These are phyloP conservation scores for Albula goreensis DNA, from an alignment of 2,113 vertebrate genomes.

Conservation along the genomic window DNA sequence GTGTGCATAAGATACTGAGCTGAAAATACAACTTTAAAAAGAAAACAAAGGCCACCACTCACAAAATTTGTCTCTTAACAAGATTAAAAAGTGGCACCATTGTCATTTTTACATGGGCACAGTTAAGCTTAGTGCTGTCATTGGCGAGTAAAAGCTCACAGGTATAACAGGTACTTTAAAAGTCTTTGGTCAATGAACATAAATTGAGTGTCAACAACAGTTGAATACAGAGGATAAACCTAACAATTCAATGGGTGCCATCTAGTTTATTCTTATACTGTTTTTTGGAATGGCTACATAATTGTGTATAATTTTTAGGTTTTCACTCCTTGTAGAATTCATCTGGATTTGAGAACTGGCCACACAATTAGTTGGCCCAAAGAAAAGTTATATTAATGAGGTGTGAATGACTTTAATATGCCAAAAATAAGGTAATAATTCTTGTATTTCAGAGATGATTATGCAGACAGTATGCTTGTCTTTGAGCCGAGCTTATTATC, in stretches of 20 bases:
- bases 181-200: no score
- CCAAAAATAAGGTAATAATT: not conserved
- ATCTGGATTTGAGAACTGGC: not conserved
- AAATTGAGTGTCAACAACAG: no score
- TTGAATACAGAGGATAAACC: no score
- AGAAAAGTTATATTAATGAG: not conserved
- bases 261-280: not conserved
- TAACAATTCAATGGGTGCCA: no score
- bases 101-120: no score
- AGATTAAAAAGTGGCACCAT: no score
- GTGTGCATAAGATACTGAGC: not conserved
- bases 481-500: not conserved
- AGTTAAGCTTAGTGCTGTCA: no score
- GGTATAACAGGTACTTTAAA: no score
- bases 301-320: not conserved
- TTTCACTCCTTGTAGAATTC: not conserved
- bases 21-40: not conserved
- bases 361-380: not conserved
- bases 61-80: no score
- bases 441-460: not conserved
- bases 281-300: not conserved
- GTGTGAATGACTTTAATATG: not conserved
- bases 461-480: not conserved
- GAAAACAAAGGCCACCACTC: no score
- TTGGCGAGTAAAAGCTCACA: no score